phyloP scores from a whole-genome alignment of 2,113 vertebrate genomes.

The Ramphastos sulfuratus region DNA sequence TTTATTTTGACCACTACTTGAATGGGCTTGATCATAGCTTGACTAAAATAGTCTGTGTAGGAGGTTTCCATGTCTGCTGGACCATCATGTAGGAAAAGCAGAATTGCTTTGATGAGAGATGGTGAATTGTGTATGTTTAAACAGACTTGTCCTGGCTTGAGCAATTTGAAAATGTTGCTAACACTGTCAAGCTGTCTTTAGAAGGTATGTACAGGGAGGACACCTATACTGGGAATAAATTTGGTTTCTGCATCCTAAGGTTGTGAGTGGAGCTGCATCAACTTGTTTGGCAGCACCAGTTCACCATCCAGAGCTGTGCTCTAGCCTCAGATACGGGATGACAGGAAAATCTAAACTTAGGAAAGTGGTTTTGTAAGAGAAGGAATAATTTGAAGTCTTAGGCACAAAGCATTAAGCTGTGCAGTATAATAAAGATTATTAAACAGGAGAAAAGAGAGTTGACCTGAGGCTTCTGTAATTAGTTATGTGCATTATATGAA shows the following conservation, averaged over 20 bases:
- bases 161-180: slow-evolving; percentile 53
- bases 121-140: slow-evolving; percentile 63
- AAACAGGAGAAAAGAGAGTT: not conserved
- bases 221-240: slow-evolving; percentile 38
- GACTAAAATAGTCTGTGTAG: slow-evolving; percentile 55
- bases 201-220: slow-evolving; percentile 15
- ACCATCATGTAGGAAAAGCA: slow-evolving; percentile 39
- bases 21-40: slow-evolving; percentile 46
- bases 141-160: slow-evolving; percentile 57
- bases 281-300: not conserved
- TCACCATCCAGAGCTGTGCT: not conserved
- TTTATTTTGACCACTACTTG: slow-evolving; percentile 7
- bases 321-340: not conserved
- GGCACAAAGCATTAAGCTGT: not conserved
- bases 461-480: not conserved
- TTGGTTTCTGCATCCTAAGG: slow-evolving; percentile 32
- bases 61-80: slow-evolving; percentile 54
- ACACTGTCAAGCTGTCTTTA: slow-evolving; percentile 43
- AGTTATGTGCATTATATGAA: not conserved
- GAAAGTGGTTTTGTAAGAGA: not conserved
- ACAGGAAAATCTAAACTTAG: not conserved
- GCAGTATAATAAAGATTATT: not conserved
- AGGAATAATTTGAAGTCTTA: not conserved
- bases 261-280: not conserved
- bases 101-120: slow-evolving; percentile 63